Conservation (phyloP, 2,888 invertebrate species). For the Octonoba sinensis region DNA sequence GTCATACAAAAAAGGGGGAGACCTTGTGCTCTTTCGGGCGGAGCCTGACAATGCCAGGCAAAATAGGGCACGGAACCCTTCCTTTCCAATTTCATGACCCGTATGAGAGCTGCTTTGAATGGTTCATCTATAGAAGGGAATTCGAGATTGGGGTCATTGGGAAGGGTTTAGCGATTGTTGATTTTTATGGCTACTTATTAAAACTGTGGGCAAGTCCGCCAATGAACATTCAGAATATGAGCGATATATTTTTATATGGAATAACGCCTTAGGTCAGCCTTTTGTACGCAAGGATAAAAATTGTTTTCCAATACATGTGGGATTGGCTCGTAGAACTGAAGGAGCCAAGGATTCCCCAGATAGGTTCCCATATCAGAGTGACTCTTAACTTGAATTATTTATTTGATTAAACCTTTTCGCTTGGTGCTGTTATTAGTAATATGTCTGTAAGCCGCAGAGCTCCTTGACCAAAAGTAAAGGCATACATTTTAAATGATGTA, state of each 20-base stretch:
- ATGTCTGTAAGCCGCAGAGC: too few species aligned
- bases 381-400: too few species aligned
- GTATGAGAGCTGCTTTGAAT: conserved; percentile 36
- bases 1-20: conserved; percentile 23
- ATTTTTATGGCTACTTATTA: conserved; percentile 49
- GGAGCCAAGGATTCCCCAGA: too few species aligned
- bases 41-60: conserved; percentile 24
- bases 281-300: conserved; percentile 20
- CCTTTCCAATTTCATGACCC: conserved; percentile 53
- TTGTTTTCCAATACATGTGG: conserved; percentile 24
- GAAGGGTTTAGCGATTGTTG: conserved; percentile 45
- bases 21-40: conserved; percentile 26
- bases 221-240: conserved; percentile 11
- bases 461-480: too few species aligned
- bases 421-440: too few species aligned
- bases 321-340: conserved; percentile 6
- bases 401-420: too few species aligned
- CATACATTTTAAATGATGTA: too few species aligned
- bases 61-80: conserved; percentile 47
- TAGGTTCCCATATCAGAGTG: too few species aligned
- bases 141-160: conserved; percentile 40
- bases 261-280: conserved; percentile 32
- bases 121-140: conserved; percentile 34
- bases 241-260: conserved; percentile 7
- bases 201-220: conserved; percentile 41